These are phyloP conservation scores for Myripristis murdjan DNA, from an alignment of 2,797 vertebrate species.

Conservation along the genomic window DNA sequence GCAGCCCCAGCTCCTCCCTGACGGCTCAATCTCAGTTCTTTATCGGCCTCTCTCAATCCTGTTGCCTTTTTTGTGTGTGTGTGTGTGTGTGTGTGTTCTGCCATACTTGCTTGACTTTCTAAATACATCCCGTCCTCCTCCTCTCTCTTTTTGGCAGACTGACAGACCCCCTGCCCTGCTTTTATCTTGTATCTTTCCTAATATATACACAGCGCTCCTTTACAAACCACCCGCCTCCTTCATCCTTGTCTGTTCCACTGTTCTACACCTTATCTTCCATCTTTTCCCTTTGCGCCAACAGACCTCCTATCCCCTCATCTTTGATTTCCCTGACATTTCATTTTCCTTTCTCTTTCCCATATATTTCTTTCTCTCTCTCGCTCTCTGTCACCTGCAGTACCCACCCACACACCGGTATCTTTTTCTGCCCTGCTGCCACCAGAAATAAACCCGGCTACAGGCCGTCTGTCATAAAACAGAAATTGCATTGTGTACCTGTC, in stretches of 20 bases:
- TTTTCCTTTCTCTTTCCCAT: slow-evolving; percentile 31
- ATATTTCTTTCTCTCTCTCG: slow-evolving; percentile 42
- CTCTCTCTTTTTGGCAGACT: slow-evolving; percentile 37
- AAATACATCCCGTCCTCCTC: slow-evolving; percentile 41
- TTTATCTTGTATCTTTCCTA: slow-evolving; percentile 61
- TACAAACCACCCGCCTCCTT: slow-evolving; percentile 24
- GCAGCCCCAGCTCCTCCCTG: slow-evolving; percentile 63
- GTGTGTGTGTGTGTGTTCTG: background rate
- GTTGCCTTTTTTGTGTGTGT: slow-evolving; percentile 12
- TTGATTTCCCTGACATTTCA: slow-evolving; percentile 63
- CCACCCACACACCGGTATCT: slow-evolving; percentile 51
- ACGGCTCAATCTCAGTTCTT: slow-evolving; percentile 76
- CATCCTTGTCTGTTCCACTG: slow-evolving; percentile 40
- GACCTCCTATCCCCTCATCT: slow-evolving; percentile 49
- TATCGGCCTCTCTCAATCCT: slow-evolving; percentile 44
- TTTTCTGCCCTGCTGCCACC: slow-evolving; percentile 60
- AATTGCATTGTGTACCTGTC: slow-evolving; percentile 72
- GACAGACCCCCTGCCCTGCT: slow-evolving; percentile 55
- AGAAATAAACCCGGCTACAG: slow-evolving; percentile 63
- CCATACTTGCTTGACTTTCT: slow-evolving; percentile 46
- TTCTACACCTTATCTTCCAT: slow-evolving; percentile 53
- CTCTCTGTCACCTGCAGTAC: slow-evolving; percentile 44
- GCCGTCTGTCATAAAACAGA: slow-evolving; percentile 68
- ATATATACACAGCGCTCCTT: slow-evolving; percentile 50
- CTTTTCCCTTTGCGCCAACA: slow-evolving; percentile 46